Base-by-base conservation (phyloP, 2,888 invertebrate species). In the Chrysina gloriosa region DNA sequence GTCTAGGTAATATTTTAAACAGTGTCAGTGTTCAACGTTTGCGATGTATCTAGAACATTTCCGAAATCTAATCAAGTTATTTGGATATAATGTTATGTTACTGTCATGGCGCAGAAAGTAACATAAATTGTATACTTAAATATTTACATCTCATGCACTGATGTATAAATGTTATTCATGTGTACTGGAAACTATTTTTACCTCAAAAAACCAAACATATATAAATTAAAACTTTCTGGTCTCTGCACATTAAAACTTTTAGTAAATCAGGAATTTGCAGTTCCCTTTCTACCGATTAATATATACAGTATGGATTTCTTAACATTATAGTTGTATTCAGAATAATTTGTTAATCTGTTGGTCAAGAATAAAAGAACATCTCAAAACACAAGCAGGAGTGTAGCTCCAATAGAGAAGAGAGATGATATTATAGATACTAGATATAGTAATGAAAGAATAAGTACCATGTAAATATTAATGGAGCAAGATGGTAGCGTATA, bases 111-210 rank as follows among this genome's bases (percentile, higher is more conserved):
- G 19, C 45, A 45, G 45, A 45, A 45, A 45, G 45, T 19, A 45
- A 45, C 45, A 45, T 45, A 45, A 45, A 45, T 45, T 45, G 45
- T 45, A 19, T 19, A 45, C 45, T 45, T 45, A 45, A 45, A 45
- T 45, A 45, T 45, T 45, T 45, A 45, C 45, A 45, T 45, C 45
- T 45, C 45, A 21, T 45, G 19, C 19, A 45, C 45, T 45, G 45
- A 45, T 45, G 21, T 45, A 45, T 45, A 45, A 45, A 45, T 45
- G 45, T 45, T 45, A 45, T 45, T 45, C 45, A 45, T 45, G 45
- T 45, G 45, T 21, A 45, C 45, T 45, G 21, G 45, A 45, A 45
- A 45, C 45, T 45, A 45, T 45, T 45, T 45, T 45, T 45, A 45
- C 45, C 19, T 9, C 45, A 6, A 45, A 16, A 21, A 45, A 19